Conservation (phyloP, 1,140 invertebrate species). For the Scaptomyza graminum region DNA sequence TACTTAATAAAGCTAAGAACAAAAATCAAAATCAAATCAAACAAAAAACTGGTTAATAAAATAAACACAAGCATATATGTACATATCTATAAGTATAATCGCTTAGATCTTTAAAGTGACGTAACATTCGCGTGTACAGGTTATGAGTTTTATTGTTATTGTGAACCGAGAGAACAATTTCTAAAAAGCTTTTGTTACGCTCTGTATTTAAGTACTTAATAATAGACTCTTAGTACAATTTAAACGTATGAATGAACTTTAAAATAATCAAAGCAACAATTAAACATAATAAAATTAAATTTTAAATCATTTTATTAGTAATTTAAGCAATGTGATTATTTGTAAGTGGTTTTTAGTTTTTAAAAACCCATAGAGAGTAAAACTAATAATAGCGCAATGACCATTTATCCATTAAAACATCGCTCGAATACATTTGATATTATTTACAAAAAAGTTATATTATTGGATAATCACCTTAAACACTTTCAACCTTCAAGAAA, state of each 20-base stretch:
- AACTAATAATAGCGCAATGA: no score
- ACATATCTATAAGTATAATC: neutral
- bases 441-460: conserved; percentile 10
- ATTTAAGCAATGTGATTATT: no score
- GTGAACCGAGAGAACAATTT: neutral
- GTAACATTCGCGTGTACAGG: neutral
- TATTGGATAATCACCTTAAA: conserved; percentile 25
- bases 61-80: neutral
- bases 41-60: conserved; percentile 5
- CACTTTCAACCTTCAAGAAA: conserved; percentile 54
- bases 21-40: neutral
- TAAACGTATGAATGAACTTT: neutral
- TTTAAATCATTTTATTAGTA: no score
- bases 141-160: neutral
- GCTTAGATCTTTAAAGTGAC: neutral
- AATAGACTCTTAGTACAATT: neutral
- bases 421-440: conserved; percentile 11
- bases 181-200: conserved; percentile 4
- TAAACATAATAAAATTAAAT: conserved; percentile 24
- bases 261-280: conserved; percentile 70
- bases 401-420: no score
- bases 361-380: no score
- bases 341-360: no score
- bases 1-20: neutral
- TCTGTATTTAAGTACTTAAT: neutral